These are phyloP conservation scores for Ataeniobius toweri DNA, from an alignment of 2,797 vertebrate genomes.

Conservation along the genomic window DNA sequence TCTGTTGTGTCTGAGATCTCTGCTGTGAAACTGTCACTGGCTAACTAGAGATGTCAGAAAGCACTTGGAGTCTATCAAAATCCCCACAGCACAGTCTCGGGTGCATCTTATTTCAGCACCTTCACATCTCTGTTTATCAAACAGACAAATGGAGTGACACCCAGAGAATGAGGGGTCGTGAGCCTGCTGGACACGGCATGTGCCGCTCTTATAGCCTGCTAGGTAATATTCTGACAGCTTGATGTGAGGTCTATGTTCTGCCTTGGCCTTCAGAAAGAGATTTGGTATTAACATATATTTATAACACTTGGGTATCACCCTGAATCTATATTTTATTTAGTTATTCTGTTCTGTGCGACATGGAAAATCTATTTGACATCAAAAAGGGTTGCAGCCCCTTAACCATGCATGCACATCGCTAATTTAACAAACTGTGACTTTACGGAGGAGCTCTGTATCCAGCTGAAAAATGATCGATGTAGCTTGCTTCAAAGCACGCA, in stretches of 20 bases:
- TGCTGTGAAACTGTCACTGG: constrained; percentile 54
- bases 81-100: constrained; percentile 52
- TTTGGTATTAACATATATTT: not conserved
- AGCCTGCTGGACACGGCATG: constrained; percentile 34
- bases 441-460: constrained; percentile 5
- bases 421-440: constrained; percentile 1
- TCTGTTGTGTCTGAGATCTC: constrained; percentile 50
- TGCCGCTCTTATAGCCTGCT: constrained; percentile 18
- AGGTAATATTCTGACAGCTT: constrained; percentile 38
- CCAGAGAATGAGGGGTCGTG: constrained; percentile 40
- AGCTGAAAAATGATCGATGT: constrained; percentile 14
- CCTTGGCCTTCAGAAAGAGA: constrained; percentile 7
- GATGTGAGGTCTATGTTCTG: constrained; percentile 16
- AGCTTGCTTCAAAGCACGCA: constrained; percentile 9
- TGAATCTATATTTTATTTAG: not conserved
- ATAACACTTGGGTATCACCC: not conserved
- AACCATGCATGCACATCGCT: not conserved
- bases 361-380: not conserved
- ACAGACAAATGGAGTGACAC: constrained; percentile 41
- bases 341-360: not conserved
- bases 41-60: constrained; percentile 62
- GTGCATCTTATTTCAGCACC: constrained; percentile 54
- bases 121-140: constrained; percentile 47
- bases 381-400: too few species aligned
- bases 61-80: constrained; percentile 64